Evolutionary conservation across 1,140 invertebrate genomes (phyloP), one percentile per base, ranked within the genome.

Genomic region (Halyomorpha halys): DNA sequence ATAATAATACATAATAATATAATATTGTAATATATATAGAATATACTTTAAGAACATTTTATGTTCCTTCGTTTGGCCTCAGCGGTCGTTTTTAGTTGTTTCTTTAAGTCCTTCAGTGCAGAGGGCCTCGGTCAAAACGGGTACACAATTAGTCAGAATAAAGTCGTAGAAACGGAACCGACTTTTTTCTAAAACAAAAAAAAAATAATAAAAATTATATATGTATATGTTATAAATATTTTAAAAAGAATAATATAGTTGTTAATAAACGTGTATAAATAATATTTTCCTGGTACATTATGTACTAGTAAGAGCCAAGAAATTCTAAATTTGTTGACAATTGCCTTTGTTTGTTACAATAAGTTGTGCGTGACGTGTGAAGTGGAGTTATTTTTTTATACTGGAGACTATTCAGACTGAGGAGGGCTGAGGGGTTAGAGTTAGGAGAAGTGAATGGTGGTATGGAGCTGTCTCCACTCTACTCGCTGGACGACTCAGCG

Each of bases 61-160:
- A 23, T 23, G 53, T 56, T 56, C 53, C 18, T 56, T 56, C 18
- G 19, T 56, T 56, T 56, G 53, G 23, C 19, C 18, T 25, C 53
- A 56, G 19, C 23, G 53, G 53, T 61, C 19, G 60, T 44, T 25
- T 66, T 66, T 66, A 62, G 51, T 66, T 61, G 59, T 66, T 64
- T 59, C 54, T 60, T 66, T 67, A 59, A 64, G 59, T 67, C 66
- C 66, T 67, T 67, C 61, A 64, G 59, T 39, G 51, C 45, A 64
- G 66, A 67, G 66, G 66, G 59, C 59, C 61, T 67, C 66, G 66
- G 66, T 67, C 66, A 64, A 67, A 67, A 67, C 66, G 66, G 66
- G 66, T 67, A 67, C 62, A 67, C 59, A 63, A 45, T 60, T 61
- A 53, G 53, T 39, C 49, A 18, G 45, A 62, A 39, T 51, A 60